A percentile compares a stretch with the other conserved stretches of the same genome.
These are phyloP conservation scores for Calameuta idolon DNA, from an alignment of 2,888 invertebrate genomes.

Conservation along the genomic window DNA sequence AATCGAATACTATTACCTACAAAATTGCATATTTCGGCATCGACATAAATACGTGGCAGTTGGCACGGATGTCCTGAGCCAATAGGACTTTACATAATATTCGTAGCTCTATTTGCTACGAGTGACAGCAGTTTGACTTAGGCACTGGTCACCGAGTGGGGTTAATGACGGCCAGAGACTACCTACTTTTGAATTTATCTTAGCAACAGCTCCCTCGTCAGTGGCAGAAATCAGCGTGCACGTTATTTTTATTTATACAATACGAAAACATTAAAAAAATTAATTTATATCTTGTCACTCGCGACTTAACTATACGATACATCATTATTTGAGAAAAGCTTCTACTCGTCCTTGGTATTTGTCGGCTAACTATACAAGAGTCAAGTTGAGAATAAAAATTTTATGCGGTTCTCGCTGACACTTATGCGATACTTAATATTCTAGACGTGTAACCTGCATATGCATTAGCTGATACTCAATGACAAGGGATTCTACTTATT, in stretches of 20 bases:
- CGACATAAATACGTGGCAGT: slow-evolving; percentile 26
- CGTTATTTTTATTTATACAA: not conserved
- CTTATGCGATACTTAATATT: not conserved
- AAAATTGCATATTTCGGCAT: slow-evolving; percentile 29
- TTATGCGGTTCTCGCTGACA: not conserved
- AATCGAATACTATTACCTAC: slow-evolving; percentile 1
- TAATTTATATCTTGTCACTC: not conserved
- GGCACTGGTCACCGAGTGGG: no score
- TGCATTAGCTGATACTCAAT: not conserved
- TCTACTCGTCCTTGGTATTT: not conserved
- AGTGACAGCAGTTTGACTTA: no score
- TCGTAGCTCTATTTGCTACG: not conserved
- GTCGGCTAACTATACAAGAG: not conserved
- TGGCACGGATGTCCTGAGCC: slow-evolving; percentile 28
- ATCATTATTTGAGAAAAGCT: not conserved
- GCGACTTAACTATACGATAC: not conserved
- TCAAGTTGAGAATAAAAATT: not conserved
- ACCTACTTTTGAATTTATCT: not conserved
- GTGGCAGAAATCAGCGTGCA: not conserved
- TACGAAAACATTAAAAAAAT: not conserved
- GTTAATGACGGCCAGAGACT: not conserved
- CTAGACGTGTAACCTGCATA: not conserved
- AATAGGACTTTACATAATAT: not conserved
- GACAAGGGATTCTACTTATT: not conserved
- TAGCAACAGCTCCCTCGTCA: not conserved